phyloP scores from a whole-genome alignment of 2,888 invertebrate genomes.

The Cephus spinipes region DNA sequence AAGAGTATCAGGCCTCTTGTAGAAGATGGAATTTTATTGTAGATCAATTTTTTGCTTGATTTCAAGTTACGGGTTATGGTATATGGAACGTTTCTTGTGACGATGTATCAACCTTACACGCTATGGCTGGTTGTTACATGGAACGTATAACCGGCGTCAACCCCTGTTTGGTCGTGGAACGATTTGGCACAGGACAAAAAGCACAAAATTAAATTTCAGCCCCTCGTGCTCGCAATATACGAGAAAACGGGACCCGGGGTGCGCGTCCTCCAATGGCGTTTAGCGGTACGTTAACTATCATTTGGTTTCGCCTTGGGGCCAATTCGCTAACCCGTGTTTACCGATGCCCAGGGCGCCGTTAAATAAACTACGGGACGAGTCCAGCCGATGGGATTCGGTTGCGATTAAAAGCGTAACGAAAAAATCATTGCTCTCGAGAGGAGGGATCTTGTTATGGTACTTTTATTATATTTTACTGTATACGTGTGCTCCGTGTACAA shows the following conservation, averaged over 20 bases:
- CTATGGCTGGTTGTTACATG: neutral
- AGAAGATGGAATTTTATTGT: neutral
- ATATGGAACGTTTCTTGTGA: neutral
- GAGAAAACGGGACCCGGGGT: constrained; percentile 28
- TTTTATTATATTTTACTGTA: neutral
- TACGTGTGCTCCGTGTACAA: neutral
- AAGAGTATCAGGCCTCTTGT: neutral
- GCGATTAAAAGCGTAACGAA: constrained; percentile 46
- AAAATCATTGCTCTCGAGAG: constrained; percentile 13
- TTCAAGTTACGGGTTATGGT: neutral
- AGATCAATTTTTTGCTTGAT: neutral
- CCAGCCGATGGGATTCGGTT: constrained; percentile 32
- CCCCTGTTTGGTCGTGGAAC: constrained; percentile 34
- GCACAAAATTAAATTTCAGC: constrained; percentile 65
- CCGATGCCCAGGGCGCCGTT: constrained; percentile 65
- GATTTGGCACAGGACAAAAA: constrained; percentile 64
- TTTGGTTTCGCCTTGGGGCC: constrained; percentile 63
- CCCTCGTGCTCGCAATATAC: constrained; percentile 58
- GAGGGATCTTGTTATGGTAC: neutral
- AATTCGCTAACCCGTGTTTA: constrained; percentile 67
- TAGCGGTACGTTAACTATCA: constrained; percentile 66
- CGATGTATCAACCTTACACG: neutral
- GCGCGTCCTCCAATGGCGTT: constrained; percentile 62
- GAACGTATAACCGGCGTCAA: constrained; percentile 19
- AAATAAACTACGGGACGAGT: constrained; percentile 61